Evolutionary conservation across 2,113 vertebrate species (phyloP), one percentile per base, ranked within the genome.

Genomic region (Tinamus guttatus): DNA sequence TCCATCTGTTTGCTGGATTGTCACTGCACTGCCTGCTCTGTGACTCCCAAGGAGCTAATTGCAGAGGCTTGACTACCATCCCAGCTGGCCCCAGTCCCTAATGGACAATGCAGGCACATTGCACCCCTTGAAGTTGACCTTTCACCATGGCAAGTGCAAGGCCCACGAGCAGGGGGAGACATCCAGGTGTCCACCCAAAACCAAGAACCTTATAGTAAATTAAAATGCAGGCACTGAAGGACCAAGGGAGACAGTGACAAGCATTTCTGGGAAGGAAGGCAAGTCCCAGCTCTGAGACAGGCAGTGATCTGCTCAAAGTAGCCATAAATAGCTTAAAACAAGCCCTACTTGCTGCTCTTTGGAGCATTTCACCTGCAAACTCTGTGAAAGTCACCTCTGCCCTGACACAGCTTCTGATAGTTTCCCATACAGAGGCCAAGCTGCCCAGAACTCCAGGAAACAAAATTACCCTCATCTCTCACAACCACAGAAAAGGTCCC

Each of bases 361-460:
- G 34, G 3, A 45, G 11, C 13, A 20, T 0, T 0, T 38, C 71
- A 82, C 28, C 47, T 82, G 28, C 28, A 85, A 80, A 71, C 34
- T n/a, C 51, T 41, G 34, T 41, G 34, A 49, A 87, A 75, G 62
- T 18, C n/a, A 19, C 17, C 20, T 41, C 73, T 30, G 9, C 28
- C 49, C 21, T 65, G 41, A 51, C 17, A 13, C 14, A 64, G 5
- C 18, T 93, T 65, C 85, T 77, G 28, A 56, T 7, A 17, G 22
- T 90, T 65, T 69, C 64, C 19, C 22, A 70, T 34, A 60, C 15
- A 75, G 25, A 81, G 4, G 12, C 43, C 7, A 87, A 78, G 49
- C 13, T 3, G 16, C 43, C 63, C 2, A n/a, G 27, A 5, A 49
- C 18, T 45, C 15, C 0, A 0, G 13, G 7, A 3, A 21, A 21